These are phyloP conservation scores for Leptinotarsa rubiginosa DNA, from an alignment of 2,888 invertebrate genomes.

Conservation along the genomic window DNA sequence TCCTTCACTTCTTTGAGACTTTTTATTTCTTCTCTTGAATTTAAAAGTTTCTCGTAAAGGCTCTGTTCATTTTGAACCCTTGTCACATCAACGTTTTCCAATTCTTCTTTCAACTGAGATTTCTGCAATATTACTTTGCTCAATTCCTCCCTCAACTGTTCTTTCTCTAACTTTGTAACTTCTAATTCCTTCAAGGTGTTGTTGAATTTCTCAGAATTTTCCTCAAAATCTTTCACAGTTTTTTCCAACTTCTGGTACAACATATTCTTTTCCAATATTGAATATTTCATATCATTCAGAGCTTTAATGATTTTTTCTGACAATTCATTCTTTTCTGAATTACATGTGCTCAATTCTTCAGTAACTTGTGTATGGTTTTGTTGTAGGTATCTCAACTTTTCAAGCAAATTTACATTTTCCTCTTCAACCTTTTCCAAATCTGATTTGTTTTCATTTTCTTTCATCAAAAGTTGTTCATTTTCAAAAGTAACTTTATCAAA, in stretches of 20 bases:
- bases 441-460: constrained; percentile 1
- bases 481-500: constrained; percentile 22
- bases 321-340: constrained; percentile 2
- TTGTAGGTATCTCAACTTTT: not conserved
- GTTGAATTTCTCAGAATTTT: constrained; percentile 36
- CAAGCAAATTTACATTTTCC: not conserved
- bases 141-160: not conserved
- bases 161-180: not conserved
- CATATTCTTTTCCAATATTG: constrained; percentile 22
- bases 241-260: constrained; percentile 34
- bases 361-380: not conserved
- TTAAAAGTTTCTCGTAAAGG: not conserved
- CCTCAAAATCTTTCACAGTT: constrained; percentile 28
- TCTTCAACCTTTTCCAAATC: not conserved
- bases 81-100: constrained; percentile 22
- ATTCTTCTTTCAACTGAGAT: constrained; percentile 20
- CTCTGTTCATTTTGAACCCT: not conserved
- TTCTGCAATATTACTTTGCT: constrained; percentile 17
- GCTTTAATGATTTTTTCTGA: constrained; percentile 14
- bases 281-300: constrained; percentile 1
- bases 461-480: constrained; percentile 24
- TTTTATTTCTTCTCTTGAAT: constrained; percentile 13
- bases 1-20: not conserved
- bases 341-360: not conserved
- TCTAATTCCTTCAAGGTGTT: constrained; percentile 27